Evolutionary conservation across 1,140 invertebrate genomes (phyloP).

Genomic region (Drosophila malerkotliana): DNA sequence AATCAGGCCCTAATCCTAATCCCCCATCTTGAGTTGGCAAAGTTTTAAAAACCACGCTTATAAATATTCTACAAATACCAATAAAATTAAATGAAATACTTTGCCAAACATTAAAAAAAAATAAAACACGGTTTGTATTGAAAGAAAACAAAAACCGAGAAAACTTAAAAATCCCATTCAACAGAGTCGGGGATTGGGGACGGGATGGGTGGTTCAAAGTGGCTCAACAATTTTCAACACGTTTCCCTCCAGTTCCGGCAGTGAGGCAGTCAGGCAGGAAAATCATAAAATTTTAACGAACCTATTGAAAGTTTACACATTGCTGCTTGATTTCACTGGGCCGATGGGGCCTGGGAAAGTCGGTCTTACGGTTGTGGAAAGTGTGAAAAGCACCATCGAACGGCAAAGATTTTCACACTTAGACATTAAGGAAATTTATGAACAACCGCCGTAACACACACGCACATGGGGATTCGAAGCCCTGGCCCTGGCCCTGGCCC

Average conservation of each 20-base stretch:
- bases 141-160: conserved; percentile 37
- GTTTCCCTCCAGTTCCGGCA: conserved; percentile 51
- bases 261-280: conserved; percentile 44
- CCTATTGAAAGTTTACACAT: conserved; percentile 83
- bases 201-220: conserved; percentile 50
- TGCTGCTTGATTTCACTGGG: conserved; percentile 76
- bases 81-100: conserved; percentile 66
- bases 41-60: conserved; percentile 19
- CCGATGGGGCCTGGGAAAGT: conserved; percentile 10
- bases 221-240: conserved; percentile 80
- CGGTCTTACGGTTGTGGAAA: conserved; percentile 40
- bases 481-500: not conserved
- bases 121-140: conserved; percentile 17
- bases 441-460: conserved; percentile 43
- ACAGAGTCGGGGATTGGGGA: conserved; percentile 11
- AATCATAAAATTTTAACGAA: conserved; percentile 83
- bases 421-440: conserved; percentile 78
- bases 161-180: conserved; percentile 61
- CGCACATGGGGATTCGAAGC: conserved; percentile 3
- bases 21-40: conserved; percentile 1
- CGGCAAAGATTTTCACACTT: conserved; percentile 84
- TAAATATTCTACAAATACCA: conserved; percentile 74
- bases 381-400: conserved; percentile 84
- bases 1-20: conserved; percentile 18
- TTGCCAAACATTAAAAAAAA: conserved; percentile 27